phyloP scores from a whole-genome alignment of 2,888 invertebrate genomes.

The Oxycera nigricornis region DNA sequence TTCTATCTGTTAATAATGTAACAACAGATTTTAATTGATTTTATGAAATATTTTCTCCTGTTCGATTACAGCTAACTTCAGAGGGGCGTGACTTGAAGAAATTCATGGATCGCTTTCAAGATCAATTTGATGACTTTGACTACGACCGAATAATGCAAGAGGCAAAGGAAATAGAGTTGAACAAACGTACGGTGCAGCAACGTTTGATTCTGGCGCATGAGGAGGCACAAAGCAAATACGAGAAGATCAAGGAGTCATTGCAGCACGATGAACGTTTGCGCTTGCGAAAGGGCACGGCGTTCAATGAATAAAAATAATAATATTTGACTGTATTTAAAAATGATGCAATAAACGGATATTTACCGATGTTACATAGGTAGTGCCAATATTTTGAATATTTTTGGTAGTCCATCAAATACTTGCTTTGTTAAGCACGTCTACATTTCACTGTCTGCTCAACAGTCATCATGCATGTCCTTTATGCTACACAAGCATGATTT shows the following conservation, averaged over 20 bases:
- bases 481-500: neutral
- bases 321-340: no score
- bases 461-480: conserved; percentile 13
- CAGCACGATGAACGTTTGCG: conserved; percentile 55
- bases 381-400: no score
- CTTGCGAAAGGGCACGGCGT: conserved; percentile 45
- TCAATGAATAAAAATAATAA: conserved; percentile 13
- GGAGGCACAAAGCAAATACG: conserved; percentile 59
- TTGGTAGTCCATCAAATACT: no score
- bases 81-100: conserved; percentile 57
- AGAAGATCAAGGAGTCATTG: conserved; percentile 56
- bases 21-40: no score
- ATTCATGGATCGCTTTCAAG: conserved; percentile 58
- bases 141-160: conserved; percentile 57
- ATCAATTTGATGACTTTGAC: conserved; percentile 58
- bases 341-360: no score
- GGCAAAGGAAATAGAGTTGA: conserved; percentile 56
- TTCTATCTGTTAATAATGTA: no score
- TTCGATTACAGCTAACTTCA: conserved; percentile 55
- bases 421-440: no score
- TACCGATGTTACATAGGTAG: no score
- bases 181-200: conserved; percentile 61
- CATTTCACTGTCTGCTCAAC: neutral
- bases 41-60: no score
- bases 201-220: conserved; percentile 58